Conservation (phyloP, 1,140 invertebrate species). For the Cepaea nemoralis region DNA sequence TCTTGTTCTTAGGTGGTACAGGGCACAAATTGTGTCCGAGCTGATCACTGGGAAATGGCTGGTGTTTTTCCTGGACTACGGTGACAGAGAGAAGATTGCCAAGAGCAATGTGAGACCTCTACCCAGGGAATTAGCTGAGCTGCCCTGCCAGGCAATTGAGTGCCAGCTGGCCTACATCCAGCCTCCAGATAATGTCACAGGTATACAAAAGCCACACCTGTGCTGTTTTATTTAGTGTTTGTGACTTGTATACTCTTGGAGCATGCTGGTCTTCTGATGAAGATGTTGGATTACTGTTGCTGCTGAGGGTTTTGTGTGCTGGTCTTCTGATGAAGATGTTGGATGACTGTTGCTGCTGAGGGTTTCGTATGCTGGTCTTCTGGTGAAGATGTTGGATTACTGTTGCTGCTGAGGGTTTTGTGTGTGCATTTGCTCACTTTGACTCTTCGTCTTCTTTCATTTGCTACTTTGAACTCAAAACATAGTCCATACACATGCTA, state of each 20-base stretch:
- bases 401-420: too few species aligned
- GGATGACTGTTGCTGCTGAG: too few species aligned
- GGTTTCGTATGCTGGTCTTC: too few species aligned
- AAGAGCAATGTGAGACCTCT: slow-evolving; percentile 34
- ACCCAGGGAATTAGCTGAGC: slow-evolving; percentile 44
- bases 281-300: too few species aligned
- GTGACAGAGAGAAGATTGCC: slow-evolving; percentile 38
- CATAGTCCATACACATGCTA: too few species aligned
- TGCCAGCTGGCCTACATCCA: slow-evolving; percentile 53
- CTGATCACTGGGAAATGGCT: slow-evolving; percentile 29
- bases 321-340: not conserved
- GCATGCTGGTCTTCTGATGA: not conserved
- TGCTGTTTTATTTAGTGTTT: not conserved
- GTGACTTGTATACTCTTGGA: not conserved
- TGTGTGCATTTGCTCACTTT: too few species aligned
- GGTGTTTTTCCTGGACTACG: slow-evolving; percentile 60
- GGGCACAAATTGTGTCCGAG: slow-evolving; percentile 42
- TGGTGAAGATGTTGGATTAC: too few species aligned
- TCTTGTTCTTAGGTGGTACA: slow-evolving; percentile 56
- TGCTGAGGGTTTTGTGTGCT: too few species aligned
- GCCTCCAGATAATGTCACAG: slow-evolving; percentile 47
- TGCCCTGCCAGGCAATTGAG: slow-evolving; percentile 62
- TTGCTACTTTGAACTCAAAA: too few species aligned
- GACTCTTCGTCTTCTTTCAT: too few species aligned
- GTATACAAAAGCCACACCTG: not conserved